Base-by-base conservation (phyloP, 2,113 vertebrate species). In the Thryonomys swinderianus region DNA sequence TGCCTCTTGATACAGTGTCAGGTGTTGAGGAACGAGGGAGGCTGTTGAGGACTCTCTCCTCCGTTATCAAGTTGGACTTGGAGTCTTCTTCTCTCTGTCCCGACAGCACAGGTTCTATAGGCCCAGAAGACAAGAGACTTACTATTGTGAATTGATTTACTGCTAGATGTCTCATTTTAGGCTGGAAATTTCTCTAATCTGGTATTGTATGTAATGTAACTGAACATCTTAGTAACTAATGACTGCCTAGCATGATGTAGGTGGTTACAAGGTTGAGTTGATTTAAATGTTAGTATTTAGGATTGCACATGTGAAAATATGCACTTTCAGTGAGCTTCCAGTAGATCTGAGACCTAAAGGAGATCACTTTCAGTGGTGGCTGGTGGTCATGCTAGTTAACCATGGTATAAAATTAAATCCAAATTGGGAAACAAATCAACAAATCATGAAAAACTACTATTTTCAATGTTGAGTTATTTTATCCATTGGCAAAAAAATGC, bases 361-460 rank as follows among this genome's bases (percentile, higher is more conserved):
- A 25, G 2, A 0, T 64, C 11, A 34, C 32, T 88, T 90, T 84
- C 32, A 30, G 11, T 42, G 86, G 11, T 78, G 6, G 13, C 45
- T 84, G 79, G 27, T 80, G 7, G 80, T 90, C 27, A 55, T 88
- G 10, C 9, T 59, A 76, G 16, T 83, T 84, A 51, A 61, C 32
- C 73, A 8, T 69, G 48, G 0, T 25, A 67, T 88, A 32, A 45
- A 85, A n/a, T 12, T 55, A 78, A 76, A 55, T 37, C 81, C 5
- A 78, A 93, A 85, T 57, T 37, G 78, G 76, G 27, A 81, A 92
- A 81, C 3, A 94, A 71, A 30, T 78, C 78, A 92, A 66, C 4
- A 37, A 81, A 40, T 2, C n/a, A n/a, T n/a, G n/a, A n/a, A 74
- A 93, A 1, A 21, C 5, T 40, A 71, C 18, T 67, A 61, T 83